Conservation (phyloP, 2,113 vertebrate genomes). For the Piprites chloris region DNA sequence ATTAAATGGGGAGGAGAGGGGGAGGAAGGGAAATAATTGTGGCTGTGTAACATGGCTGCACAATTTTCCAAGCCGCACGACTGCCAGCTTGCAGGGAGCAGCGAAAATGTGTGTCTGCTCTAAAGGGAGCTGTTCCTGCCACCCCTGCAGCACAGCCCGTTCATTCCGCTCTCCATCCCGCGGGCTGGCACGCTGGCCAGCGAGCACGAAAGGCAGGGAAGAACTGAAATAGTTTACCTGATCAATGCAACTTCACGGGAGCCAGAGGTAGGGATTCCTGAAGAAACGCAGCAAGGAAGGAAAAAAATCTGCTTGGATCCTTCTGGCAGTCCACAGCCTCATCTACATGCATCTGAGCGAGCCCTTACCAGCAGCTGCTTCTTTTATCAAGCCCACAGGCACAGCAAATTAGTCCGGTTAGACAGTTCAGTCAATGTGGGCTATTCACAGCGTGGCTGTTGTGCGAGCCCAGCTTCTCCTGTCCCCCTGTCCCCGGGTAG, state of each 20-base stretch:
- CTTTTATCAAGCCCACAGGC: conserved; percentile 83
- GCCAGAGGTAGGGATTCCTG: conserved; percentile 36
- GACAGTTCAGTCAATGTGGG: conserved; percentile 81
- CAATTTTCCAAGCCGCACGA: conserved; percentile 14
- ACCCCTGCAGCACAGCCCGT: background rate
- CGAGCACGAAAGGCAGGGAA: background rate
- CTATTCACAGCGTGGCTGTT: conserved; percentile 80
- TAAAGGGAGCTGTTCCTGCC: conserved; percentile 27
- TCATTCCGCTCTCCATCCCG: background rate
- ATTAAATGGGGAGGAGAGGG: background rate
- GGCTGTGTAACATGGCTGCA: conserved; percentile 59
- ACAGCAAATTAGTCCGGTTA: conserved; percentile 80
- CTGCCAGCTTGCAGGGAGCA: conserved; percentile 24
- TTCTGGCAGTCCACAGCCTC: conserved; percentile 66
- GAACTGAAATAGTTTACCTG: conserved; percentile 60
- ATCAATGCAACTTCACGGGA: conserved; percentile 40
- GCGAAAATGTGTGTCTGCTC: conserved; percentile 4
- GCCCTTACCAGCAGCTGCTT: conserved; percentile 84
- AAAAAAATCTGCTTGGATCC: conserved; percentile 23
- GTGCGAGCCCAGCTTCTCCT: conserved; percentile 72
- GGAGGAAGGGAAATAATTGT: conserved; percentile 18
- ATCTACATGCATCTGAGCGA: conserved; percentile 77
- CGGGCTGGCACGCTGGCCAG: background rate
- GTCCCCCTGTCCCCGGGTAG: conserved; percentile 72
- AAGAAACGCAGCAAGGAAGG: conserved; percentile 32